phyloP scores from a whole-genome alignment of 2,888 invertebrate genomes.

The Diarsia dahlii region DNA sequence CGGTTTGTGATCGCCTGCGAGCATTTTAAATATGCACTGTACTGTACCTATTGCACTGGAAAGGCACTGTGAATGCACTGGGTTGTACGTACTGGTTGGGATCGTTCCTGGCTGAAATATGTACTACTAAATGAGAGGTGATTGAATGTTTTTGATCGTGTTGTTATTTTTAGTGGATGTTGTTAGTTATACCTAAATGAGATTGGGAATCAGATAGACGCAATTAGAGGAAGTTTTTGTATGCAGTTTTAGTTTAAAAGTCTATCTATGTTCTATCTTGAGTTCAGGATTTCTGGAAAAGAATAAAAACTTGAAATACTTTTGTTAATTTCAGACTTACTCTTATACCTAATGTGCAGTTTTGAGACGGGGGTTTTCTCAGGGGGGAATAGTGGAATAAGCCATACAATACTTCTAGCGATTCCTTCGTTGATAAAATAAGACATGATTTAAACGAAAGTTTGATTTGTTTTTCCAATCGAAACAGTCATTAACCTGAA shows the following conservation, averaged over 20 bases:
- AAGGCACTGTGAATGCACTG: constrained; percentile 33
- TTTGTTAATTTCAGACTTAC: too few species aligned
- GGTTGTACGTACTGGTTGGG: not conserved
- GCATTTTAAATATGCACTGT: constrained; percentile 47
- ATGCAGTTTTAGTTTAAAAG: too few species aligned
- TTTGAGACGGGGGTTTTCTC: too few species aligned
- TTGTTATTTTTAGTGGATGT: not conserved
- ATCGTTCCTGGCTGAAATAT: constrained; percentile 25
- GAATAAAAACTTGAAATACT: too few species aligned
- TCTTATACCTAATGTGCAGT: too few species aligned
- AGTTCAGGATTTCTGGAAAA: too few species aligned
- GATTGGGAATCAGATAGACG: not conserved
- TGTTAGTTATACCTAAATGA: not conserved
- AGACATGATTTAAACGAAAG: not conserved
- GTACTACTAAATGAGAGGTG: constrained; percentile 23
- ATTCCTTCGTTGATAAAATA: too few species aligned
- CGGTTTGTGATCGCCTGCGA: constrained; percentile 44
- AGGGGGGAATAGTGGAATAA: too few species aligned
- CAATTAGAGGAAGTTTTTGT: too few species aligned
- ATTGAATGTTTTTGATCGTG: constrained; percentile 14
- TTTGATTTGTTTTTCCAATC: not conserved
- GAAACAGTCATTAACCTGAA: not conserved
- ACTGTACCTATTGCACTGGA: constrained; percentile 12
- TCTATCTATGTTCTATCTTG: too few species aligned
- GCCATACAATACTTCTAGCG: too few species aligned